Evolutionary conservation across 2,888 invertebrate species (phyloP).

Genomic region (Hypomecis punctinalis): DNA sequence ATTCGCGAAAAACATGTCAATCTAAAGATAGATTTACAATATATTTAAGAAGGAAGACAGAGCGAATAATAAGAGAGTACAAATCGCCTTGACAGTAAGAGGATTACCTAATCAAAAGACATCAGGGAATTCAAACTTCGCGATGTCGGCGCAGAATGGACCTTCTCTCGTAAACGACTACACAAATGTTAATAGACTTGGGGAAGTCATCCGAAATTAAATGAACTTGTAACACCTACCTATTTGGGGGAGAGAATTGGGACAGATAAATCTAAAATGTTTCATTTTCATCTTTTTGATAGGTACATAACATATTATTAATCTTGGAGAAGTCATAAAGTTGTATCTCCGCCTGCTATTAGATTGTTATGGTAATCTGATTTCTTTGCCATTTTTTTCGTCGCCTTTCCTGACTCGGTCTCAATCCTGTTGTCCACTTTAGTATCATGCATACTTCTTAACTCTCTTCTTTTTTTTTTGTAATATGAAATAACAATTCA

Average conservation of each 20-base stretch:
- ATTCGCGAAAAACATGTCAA: slow-evolving; percentile 10
- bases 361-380: no score
- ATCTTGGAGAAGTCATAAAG: no score
- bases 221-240: slow-evolving; percentile 34
- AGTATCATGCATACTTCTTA: no score
- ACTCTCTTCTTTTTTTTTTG: no score
- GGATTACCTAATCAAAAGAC: slow-evolving; percentile 36
- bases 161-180: slow-evolving; percentile 26
- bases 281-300: slow-evolving; percentile 3
- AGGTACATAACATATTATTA: no score
- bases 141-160: slow-evolving; percentile 25
- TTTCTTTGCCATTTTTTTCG: no score
- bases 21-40: slow-evolving; percentile 21
- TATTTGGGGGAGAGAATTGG: slow-evolving; percentile 25
- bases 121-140: slow-evolving; percentile 37
- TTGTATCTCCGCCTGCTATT: no score
- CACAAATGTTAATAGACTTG: slow-evolving; percentile 36
- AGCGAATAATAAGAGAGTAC: slow-evolving; percentile 25
- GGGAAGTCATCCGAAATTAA: slow-evolving; percentile 36
- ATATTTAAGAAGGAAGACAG: slow-evolving; percentile 12
- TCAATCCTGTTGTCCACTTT: no score
- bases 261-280: slow-evolving; percentile 15
- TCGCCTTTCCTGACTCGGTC: no score
- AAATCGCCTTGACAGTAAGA: slow-evolving; percentile 35
- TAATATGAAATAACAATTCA: no score